A percentile compares a stretch with the other conserved stretches of the same genome.
Evolutionary conservation across 2,888 invertebrate species (phyloP).

Genomic region (Ectemnius lituratus): DNA sequence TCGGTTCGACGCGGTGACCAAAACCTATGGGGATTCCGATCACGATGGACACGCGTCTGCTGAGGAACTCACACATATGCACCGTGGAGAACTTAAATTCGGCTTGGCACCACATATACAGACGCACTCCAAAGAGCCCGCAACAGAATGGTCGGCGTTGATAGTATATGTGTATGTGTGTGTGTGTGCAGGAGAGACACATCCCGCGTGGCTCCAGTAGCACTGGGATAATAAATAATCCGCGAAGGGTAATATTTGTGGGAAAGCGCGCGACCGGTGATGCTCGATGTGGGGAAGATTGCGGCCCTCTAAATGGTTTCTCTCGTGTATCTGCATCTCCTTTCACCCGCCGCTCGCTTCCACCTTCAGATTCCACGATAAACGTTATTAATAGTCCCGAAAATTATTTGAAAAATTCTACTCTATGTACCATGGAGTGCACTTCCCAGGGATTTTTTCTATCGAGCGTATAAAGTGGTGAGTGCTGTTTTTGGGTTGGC

Average conservation of each 20-base stretch:
- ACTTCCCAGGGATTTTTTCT: too few species aligned
- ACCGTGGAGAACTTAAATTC: constrained; percentile 1
- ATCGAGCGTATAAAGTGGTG: too few species aligned
- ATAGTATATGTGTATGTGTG: constrained; percentile 12
- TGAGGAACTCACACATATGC: constrained; percentile 11
- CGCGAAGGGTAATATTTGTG: constrained; percentile 65
- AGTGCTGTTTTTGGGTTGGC: too few species aligned
- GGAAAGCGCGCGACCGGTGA: constrained; percentile 51
- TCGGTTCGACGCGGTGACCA: constrained; percentile 57
- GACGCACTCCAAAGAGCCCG: background rate
- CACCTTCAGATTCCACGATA: constrained; percentile 2
- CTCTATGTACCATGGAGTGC: too few species aligned
- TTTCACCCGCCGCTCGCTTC: constrained; percentile 1
- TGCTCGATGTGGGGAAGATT: constrained; percentile 29
- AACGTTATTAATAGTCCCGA: too few species aligned
- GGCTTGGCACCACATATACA: background rate
- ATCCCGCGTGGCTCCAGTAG: constrained; percentile 29
- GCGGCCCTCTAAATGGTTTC: constrained; percentile 50
- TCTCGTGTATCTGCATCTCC: constrained; percentile 55
- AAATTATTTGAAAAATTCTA: too few species aligned
- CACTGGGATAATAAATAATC: constrained; percentile 72
- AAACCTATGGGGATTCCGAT: constrained; percentile 56
- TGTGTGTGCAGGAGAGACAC: constrained; percentile 25
- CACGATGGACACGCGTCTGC: constrained; percentile 58
- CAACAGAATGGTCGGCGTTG: constrained; percentile 7